Evolutionary conservation across 2,888 invertebrate species (phyloP).

Genomic region (Synanthedon myopaeformis): DNA sequence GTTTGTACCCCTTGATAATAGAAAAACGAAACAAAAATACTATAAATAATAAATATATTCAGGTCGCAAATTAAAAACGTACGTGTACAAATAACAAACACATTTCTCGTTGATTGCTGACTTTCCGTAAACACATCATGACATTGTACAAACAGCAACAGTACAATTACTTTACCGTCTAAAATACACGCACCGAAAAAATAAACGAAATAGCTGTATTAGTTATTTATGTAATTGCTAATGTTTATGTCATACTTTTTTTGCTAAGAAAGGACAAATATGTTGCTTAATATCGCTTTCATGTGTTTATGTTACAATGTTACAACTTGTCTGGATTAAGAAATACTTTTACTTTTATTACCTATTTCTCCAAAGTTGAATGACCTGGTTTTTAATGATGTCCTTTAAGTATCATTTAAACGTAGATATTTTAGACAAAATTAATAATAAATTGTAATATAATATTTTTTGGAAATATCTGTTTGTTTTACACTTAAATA

Average conservation of each 20-base stretch:
- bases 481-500: too few species aligned
- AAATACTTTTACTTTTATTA: too few species aligned
- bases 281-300: too few species aligned
- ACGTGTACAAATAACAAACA: constrained; percentile 16
- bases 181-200: constrained; percentile 5
- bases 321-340: too few species aligned
- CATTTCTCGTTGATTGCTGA: constrained; percentile 24
- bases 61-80: neutral
- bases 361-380: too few species aligned
- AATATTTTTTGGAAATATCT: too few species aligned
- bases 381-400: too few species aligned
- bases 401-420: too few species aligned
- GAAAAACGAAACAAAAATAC: neutral
- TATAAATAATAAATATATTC: neutral
- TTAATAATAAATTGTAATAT: too few species aligned
- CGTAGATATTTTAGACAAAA: too few species aligned
- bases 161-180: constrained; percentile 16
- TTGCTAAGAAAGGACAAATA: neutral
- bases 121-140: constrained; percentile 19
- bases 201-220: constrained; percentile 4
- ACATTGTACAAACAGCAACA: constrained; percentile 19
- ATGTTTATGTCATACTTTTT: constrained; percentile 1
- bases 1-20: too few species aligned
- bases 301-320: too few species aligned
- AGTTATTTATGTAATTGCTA: constrained; percentile 1